Evolutionary conservation across 2,113 vertebrate species (phyloP).

Genomic region (Pseudorectes ferrugineus): DNA sequence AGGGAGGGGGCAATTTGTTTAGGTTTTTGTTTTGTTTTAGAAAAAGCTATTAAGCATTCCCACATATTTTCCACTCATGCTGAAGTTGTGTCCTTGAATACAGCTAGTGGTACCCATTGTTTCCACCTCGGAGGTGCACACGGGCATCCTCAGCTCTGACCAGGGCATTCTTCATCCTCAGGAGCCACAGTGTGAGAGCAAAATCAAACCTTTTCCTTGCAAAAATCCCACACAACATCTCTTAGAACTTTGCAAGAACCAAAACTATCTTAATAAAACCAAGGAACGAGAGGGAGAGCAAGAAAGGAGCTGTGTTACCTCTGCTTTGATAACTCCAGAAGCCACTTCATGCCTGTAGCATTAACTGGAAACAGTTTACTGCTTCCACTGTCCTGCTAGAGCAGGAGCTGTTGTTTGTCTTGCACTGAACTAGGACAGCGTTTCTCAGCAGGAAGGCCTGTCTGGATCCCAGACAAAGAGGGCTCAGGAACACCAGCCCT

Average conservation of each 20-base stretch:
- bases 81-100: background rate
- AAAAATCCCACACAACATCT: background rate
- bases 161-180: background rate
- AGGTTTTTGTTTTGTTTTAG: background rate
- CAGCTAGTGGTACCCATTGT: background rate
- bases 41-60: background rate
- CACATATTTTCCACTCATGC: background rate
- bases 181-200: background rate
- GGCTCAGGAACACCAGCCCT: constrained; percentile 58
- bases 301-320: background rate
- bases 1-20: background rate
- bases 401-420: constrained; percentile 60
- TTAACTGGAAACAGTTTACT: constrained; percentile 23
- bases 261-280: background rate
- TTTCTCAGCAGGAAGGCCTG: constrained; percentile 65
- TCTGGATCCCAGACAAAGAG: constrained; percentile 35
- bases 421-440: constrained; percentile 39
- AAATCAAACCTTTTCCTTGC: background rate
- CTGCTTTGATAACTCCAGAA: background rate
- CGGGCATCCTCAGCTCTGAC: background rate
- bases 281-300: background rate
- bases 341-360: background rate
- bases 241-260: background rate
- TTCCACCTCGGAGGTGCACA: background rate
- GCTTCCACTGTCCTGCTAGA: background rate